Evolutionary conservation across 2,797 vertebrate genomes (phyloP), one percentile per base, ranked within the genome.

Genomic region (Fundulus diaphanus): DNA sequence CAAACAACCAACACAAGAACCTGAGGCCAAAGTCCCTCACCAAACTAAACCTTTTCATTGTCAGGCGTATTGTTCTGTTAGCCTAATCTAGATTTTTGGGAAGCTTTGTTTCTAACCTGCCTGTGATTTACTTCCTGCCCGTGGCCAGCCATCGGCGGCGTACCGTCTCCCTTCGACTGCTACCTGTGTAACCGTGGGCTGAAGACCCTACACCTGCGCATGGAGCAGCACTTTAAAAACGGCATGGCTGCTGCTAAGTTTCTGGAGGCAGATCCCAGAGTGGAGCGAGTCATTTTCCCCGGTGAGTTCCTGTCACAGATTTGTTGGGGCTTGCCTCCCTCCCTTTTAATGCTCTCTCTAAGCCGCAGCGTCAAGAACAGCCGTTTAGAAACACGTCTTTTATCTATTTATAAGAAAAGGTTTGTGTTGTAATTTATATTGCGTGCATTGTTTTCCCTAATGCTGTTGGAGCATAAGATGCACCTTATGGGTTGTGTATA

Each of bases 81-180:
- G 40, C 54, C 49, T 76, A 74, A 81, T 86, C 72, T 69, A 69
- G 65, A 11, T 65, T 84, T 76, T 83, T 85, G 7, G 20, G n/a
- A 59, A 37, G 49, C 33, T 76, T 81, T 81, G 52, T 81, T 74
- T 72, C 9, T 79, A 51, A 82, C 61, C 61, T 67, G 5, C 63
- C 61, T 74, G 22, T 73, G 24, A 12, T 59, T 61, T 48, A 35
- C 52, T 59, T 9, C 2, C 35, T 68, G 77, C 31, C 5, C 49
- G 40, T 0, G 46, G 67, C 2, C 27, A 99, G 98, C 95, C 15
- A 77, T 99, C 7, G 98, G 98, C 1, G 91, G 95, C 0, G 88
- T 99, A 3, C 98, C 98, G 0, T 99, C 98, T 42, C 97, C 98
- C 40, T 95, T 99, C 27, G 98, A 99, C 89, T 99, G 97, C 72